phyloP scores from a whole-genome alignment of 2,797 vertebrate species.

The Melanitta fusca region DNA sequence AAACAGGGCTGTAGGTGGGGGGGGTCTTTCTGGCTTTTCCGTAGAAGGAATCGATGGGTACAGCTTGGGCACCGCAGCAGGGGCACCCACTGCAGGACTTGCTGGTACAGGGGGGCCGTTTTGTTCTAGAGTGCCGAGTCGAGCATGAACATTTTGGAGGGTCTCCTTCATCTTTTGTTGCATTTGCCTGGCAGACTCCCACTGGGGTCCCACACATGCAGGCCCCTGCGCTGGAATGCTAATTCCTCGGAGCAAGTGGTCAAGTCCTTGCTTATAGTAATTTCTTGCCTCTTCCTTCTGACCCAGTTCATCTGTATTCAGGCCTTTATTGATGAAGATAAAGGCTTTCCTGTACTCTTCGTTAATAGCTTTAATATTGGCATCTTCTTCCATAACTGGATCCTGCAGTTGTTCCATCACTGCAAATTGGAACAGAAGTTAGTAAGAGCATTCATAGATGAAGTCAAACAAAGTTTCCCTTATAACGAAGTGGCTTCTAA shows the following conservation, averaged over 20 bases:
- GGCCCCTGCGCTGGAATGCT: constrained; percentile 83
- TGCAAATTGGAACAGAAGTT: constrained; percentile 55
- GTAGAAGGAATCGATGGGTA: constrained; percentile 86
- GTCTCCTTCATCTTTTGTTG: constrained; percentile 96
- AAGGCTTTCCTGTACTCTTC: constrained; percentile 93
- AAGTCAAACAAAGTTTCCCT: background rate
- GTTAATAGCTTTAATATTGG: constrained; percentile 89
- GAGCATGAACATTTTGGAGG: constrained; percentile 88
- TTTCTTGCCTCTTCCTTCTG: constrained; percentile 85
- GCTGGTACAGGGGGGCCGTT: constrained; percentile 37
- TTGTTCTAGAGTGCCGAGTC: constrained; percentile 86
- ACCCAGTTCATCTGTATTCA: constrained; percentile 89
- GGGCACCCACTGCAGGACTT: background rate
- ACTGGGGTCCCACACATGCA: constrained; percentile 82
- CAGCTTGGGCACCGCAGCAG: constrained; percentile 70
- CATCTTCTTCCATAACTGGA: constrained; percentile 83
- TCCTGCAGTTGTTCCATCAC: constrained; percentile 83
- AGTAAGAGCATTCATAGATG: background rate
- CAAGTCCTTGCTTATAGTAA: constrained; percentile 88
- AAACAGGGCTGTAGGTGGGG: constrained; percentile 52
- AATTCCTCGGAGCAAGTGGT: constrained; percentile 88
- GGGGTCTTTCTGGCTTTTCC: constrained; percentile 78
- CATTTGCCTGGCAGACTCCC: constrained; percentile 93
- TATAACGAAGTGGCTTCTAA: background rate
- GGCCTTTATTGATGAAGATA: constrained; percentile 88